Evolutionary conservation across 1,140 invertebrate species (phyloP).

Genomic region (Cotesia chilonis): DNA sequence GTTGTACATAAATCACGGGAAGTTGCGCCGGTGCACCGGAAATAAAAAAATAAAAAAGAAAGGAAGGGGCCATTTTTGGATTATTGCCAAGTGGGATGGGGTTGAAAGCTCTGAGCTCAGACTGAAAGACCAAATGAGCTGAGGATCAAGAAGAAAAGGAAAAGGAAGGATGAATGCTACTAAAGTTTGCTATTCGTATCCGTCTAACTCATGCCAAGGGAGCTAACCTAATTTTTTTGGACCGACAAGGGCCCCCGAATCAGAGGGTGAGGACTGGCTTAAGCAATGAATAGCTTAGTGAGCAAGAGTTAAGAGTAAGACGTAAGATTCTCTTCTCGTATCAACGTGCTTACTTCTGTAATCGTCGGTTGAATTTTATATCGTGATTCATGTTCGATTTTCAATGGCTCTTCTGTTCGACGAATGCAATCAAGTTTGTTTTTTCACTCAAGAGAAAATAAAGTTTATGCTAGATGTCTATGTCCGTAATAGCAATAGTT

Average conservation of each 20-base stretch:
- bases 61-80: neutral
- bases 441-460: no score
- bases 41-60: no score
- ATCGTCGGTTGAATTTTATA: conserved; percentile 7
- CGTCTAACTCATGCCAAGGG: no score
- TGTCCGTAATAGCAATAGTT: no score
- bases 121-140: conserved; percentile 5
- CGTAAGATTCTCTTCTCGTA: neutral
- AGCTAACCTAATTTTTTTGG: no score
- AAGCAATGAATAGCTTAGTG: no score
- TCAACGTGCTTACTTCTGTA: conserved; percentile 1
- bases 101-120: neutral
- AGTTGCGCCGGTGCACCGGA: neutral
- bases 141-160: neutral
- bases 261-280: no score
- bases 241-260: no score
- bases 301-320: neutral
- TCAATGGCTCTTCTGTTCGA: no score
- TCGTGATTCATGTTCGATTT: conserved; percentile 6
- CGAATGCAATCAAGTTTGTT: no score
- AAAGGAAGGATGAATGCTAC: neutral
- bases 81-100: conserved; percentile 7
- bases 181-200: conserved; percentile 4
- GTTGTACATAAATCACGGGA: neutral
- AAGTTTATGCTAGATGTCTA: no score